phyloP scores from a whole-genome alignment of 2,797 vertebrate species.

The Chelmon rostratus region DNA sequence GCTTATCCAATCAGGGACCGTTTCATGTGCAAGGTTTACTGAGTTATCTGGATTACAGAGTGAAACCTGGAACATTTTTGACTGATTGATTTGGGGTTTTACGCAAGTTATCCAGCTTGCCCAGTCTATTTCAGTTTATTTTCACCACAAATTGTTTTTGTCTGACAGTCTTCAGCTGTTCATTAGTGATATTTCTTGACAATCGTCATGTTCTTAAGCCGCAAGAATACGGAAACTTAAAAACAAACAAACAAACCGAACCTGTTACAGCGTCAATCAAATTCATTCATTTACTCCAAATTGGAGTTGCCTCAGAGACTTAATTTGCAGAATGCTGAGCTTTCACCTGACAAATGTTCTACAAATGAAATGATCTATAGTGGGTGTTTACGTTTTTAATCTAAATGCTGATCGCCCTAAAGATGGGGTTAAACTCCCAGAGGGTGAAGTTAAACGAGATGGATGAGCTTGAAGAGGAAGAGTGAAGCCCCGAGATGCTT shows the following conservation, averaged over 20 bases:
- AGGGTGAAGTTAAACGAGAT: slow-evolving; percentile 59
- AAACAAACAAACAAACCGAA: not conserved
- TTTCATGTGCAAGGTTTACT: not conserved
- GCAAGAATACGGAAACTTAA: not conserved
- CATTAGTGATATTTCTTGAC: slow-evolving; percentile 27
- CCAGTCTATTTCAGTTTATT: not conserved
- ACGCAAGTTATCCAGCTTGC: slow-evolving; percentile 7
- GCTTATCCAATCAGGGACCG: not conserved
- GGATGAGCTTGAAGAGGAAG: slow-evolving; percentile 57
- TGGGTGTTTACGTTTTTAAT: slow-evolving; percentile 72
- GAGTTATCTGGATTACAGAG: not conserved
- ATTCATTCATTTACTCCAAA: slow-evolving; percentile 43
- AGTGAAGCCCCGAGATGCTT: slow-evolving; percentile 22
- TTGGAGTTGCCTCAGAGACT: slow-evolving; percentile 33
- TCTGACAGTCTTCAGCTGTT: slow-evolving; percentile 5
- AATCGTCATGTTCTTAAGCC: not conserved
- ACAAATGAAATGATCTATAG: slow-evolving; percentile 70
- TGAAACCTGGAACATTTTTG: slow-evolving; percentile 1
- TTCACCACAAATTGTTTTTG: not conserved
- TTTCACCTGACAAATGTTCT: slow-evolving; percentile 53
- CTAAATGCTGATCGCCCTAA: slow-evolving; percentile 75
- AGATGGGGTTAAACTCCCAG: slow-evolving; percentile 44
- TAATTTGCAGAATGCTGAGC: slow-evolving; percentile 66
- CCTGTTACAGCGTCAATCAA: not conserved
- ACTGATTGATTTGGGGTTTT: not conserved